Evolutionary conservation across 2,797 vertebrate genomes (phyloP).

Genomic region (Chiloscyllium punctatum): DNA sequence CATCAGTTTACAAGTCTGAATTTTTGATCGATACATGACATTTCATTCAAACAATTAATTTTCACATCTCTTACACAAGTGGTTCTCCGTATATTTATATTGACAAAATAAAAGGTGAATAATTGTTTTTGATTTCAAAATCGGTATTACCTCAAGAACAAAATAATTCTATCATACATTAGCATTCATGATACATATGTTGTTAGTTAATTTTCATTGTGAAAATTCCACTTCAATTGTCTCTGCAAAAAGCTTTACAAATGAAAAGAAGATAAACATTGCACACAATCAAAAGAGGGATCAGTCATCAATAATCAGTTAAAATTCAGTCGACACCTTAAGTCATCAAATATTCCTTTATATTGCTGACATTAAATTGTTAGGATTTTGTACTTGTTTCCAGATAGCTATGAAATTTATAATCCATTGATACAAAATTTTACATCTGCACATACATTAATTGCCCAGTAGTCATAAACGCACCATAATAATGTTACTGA

Average conservation of each 20-base stretch:
- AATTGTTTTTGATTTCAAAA: background rate
- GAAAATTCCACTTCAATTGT: background rate
- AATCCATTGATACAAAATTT: background rate
- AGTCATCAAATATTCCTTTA: background rate
- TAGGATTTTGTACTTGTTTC: background rate
- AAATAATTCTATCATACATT: background rate
- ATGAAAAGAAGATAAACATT: background rate
- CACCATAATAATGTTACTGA: background rate
- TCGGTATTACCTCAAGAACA: background rate
- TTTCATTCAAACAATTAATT: background rate
- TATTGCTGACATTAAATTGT: background rate
- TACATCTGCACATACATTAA: background rate
- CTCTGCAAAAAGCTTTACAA: background rate
- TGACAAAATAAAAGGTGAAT: background rate
- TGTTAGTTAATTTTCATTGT: background rate
- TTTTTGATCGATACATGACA: background rate
- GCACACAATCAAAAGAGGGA: background rate
- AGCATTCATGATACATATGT: background rate
- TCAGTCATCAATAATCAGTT: background rate
- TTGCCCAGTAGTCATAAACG: background rate
- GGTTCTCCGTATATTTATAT: background rate
- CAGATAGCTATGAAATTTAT: background rate
- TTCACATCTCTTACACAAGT: background rate
- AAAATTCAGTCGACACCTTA: background rate
- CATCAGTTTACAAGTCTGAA: background rate